These are phyloP conservation scores for Malthinus flaveolus DNA, from an alignment of 2,888 invertebrate genomes.

Conservation along the genomic window DNA sequence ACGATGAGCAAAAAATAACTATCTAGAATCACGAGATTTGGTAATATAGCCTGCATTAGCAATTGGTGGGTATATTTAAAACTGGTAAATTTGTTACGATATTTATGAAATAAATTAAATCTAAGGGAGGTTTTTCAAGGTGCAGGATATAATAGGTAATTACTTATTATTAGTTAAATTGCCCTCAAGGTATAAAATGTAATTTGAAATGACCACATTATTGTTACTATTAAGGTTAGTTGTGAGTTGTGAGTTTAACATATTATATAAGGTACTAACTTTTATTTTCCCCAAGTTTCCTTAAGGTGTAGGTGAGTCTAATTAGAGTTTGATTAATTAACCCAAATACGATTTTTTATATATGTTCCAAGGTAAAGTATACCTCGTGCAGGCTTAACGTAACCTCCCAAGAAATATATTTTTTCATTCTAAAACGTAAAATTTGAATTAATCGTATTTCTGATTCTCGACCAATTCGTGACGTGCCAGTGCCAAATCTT, in stretches of 20 bases:
- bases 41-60: conserved; percentile 39
- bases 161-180: conserved; percentile 51
- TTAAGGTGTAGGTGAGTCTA: no score
- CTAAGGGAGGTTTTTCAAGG: conserved; percentile 37
- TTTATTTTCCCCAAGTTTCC: no score
- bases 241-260: no score
- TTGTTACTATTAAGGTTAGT: background rate
- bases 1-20: conserved; percentile 44
- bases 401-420: no score
- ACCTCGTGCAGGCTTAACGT: no score
- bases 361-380: no score
- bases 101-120: conserved; percentile 37
- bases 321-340: no score
- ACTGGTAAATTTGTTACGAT: conserved; percentile 32
- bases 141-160: conserved; percentile 40
- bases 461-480: conserved; percentile 35
- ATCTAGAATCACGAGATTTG: conserved; percentile 47
- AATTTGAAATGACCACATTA: no score
- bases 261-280: no score
- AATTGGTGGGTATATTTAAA: conserved; percentile 38
- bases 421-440: no score
- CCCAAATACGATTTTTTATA: no score
- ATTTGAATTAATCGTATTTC: no score
- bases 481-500: conserved; percentile 48
- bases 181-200: conserved; percentile 25